Conservation (phyloP, 2,797 vertebrate species). For the Urosaurus nigricauda region DNA sequence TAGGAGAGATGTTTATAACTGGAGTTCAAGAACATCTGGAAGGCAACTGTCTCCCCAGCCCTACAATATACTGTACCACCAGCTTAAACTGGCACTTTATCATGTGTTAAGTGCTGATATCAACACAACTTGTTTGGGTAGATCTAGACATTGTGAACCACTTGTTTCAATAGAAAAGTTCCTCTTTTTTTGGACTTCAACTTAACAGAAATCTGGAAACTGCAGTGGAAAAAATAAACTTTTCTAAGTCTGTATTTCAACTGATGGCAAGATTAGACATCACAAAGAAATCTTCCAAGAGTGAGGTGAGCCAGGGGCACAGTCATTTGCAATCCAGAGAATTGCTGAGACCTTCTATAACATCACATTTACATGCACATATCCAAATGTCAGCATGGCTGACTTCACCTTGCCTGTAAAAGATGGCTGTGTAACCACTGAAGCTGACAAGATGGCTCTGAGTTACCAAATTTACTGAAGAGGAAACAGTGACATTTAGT, state of each 20-base stretch:
- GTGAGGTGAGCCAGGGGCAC: background rate
- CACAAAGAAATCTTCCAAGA: conserved; percentile 3
- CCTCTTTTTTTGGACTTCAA: too few relatives aligned
- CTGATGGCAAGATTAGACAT: background rate
- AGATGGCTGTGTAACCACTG: background rate
- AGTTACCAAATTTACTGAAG: background rate
- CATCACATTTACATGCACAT: background rate
- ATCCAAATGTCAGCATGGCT: background rate
- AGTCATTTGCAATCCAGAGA: background rate
- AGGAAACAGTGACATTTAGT: background rate
- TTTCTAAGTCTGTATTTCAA: background rate
- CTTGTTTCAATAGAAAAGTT: background rate
- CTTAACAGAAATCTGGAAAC: too few relatives aligned
- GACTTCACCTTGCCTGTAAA: conserved; percentile 1
- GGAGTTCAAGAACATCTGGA: too few relatives aligned
- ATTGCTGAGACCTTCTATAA: background rate
- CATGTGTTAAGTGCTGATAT: background rate
- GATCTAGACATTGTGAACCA: background rate
- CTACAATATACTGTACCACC: background rate
- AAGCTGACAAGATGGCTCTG: background rate
- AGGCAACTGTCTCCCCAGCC: too few relatives aligned
- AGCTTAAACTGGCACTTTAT: background rate
- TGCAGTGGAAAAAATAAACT: too few relatives aligned
- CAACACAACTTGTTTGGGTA: background rate
- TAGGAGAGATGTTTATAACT: too few relatives aligned